Conservation (phyloP, 2,797 vertebrate species). For the Furcifer pardalis region DNA sequence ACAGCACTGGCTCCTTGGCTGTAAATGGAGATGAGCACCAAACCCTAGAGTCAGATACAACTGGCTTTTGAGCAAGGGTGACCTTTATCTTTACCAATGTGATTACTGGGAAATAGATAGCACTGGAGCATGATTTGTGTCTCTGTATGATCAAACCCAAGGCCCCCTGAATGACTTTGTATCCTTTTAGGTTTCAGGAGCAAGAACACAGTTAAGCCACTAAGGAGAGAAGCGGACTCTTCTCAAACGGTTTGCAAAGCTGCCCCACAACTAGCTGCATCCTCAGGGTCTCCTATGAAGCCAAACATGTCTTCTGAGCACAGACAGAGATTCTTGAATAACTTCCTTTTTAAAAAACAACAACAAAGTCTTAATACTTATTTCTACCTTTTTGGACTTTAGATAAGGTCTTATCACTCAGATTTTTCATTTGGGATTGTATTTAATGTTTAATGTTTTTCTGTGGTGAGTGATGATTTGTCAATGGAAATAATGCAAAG, state of each 20-base stretch:
- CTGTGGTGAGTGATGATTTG: conserved; percentile 33
- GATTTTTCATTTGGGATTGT: conserved; percentile 1
- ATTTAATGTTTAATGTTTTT: conserved; percentile 21
- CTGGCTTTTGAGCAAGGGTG: too few species aligned
- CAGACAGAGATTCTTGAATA: background rate
- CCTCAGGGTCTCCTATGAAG: background rate
- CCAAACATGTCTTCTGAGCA: background rate
- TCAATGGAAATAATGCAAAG: conserved; percentile 62
- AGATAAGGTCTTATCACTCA: background rate
- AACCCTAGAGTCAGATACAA: too few species aligned
- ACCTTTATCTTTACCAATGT: too few species aligned
- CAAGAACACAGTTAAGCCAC: background rate
- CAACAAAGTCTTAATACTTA: background rate
- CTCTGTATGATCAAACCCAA: background rate
- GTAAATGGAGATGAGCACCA: too few species aligned
- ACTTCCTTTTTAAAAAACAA: background rate
- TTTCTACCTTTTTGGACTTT: background rate
- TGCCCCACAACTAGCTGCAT: background rate
- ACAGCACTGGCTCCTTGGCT: too few species aligned
- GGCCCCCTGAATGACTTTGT: background rate
- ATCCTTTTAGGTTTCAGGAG: background rate
- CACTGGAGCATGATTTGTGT: too few species aligned
- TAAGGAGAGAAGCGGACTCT: background rate
- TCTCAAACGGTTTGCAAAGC: background rate
- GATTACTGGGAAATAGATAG: too few species aligned